Base-by-base conservation (phyloP, 2,113 vertebrate genomes). In the Perccottus glenii region DNA sequence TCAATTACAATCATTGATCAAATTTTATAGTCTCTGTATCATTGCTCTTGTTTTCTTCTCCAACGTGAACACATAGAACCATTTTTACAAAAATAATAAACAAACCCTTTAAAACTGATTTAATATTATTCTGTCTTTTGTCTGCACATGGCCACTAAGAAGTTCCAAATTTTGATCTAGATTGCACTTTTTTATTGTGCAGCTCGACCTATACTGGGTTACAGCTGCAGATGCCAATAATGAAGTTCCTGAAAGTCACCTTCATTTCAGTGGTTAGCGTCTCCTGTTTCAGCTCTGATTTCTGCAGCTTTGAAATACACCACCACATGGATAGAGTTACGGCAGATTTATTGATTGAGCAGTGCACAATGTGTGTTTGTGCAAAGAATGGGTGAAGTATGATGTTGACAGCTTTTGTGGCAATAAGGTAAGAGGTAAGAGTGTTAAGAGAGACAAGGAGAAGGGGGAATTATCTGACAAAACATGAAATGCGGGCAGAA, bases 191-290 rank as follows among this genome's bases (percentile, higher is more conserved):
- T 8, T 40, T 2, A 40, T 4, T 32, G 19, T 10, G 1, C 8
- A 14, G 5, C 3, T 10, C 19, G 11, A 9, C 10, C 11, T 52
- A 11, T 4, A 16, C 19, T 5, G 3, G 11, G 9, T 27, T 52
- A 10, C 50, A 12, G 11, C 27, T 32, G 50, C 50, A 40, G 8
- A 40, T 6, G 38, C 38, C 38, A 6, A 11, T 36, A 67, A 80
- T 75, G 36, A 84, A 84, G 72, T 88, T 86, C 44, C 74, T 85
- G 73, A 87, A 93, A 88, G 88, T 91, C 85, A 92, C 84, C 88
- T 92, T 92, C 75, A 16, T 56, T 67, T 64, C 74, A 73, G 69
- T 75, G 74, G 67, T 71, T 9, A 12, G 56, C 56, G 50, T 71
- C 63, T 90, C 73, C 80, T 64, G 46, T 87, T 86, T 77, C 66